Base-by-base conservation (phyloP, 2,888 invertebrate genomes). In the Rhaphigaster nebulosa region DNA sequence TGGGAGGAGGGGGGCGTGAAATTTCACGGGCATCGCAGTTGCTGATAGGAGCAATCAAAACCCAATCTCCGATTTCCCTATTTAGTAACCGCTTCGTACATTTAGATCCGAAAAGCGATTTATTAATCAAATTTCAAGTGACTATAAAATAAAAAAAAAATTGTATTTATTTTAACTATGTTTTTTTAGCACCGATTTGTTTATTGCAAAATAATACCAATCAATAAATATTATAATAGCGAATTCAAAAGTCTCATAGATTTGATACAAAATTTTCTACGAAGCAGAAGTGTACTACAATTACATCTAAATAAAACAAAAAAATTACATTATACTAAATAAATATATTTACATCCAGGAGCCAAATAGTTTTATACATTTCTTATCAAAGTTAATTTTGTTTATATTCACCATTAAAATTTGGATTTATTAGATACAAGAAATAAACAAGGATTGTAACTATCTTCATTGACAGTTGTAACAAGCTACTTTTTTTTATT, bases 51-150 rank as follows among this genome's bases (percentile, higher is more conserved):
- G 70, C 70, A 76, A 76, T 76, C 70, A 76, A 76, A 34, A 76
- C 70, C 70, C 70, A 76, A 76, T 76, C 70, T 38, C 70, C 70
- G 70, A 76, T 76, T 76, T 76, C 70, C 70, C 70, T 76, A 38
- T 76, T 76, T 34, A 76, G 70, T 76, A 76, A 76, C 70, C 70
- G 70, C 20, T 76, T 38, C 70, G 70, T 29, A 76, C 70, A 38
- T 76, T 76, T 38, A 76, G 70, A 29, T 20, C 70, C 70, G 38
- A 76, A 20, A 38, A 76, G 8, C 12, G 34, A 38, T 76, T 76
- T 38, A 38, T 38, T 8, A 34, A 38, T 6, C 70, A 5, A 76
- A 76, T 34, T 38, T 76, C 15, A 38, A 20, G 70, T 38, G 38
- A 23, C 12, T 6, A 76, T 76, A 76, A 15, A 70, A 6, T 70